Conservation (phyloP, 2,113 vertebrate species). For the Acrocephalus arundinaceus region DNA sequence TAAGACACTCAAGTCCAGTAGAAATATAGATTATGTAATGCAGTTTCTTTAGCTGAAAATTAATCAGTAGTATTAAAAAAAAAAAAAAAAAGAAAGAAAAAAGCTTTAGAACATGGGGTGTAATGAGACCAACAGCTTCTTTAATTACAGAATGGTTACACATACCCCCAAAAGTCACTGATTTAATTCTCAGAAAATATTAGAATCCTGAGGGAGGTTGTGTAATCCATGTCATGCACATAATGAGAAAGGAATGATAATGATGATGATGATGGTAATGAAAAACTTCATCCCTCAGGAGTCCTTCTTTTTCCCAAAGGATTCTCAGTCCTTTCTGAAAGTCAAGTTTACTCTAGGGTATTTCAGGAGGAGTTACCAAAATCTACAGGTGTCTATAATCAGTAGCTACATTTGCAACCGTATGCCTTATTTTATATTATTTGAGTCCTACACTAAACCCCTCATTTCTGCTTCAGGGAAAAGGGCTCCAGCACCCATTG, state of each 20-base stretch:
- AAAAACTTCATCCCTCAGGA: neutral
- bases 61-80: neutral
- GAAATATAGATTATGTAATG: slow-evolving; percentile 1
- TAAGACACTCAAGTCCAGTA: slow-evolving; percentile 10
- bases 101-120: neutral
- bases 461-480: neutral
- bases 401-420: neutral
- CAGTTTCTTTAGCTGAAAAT: neutral
- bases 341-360: neutral
- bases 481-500: neutral
- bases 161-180: neutral
- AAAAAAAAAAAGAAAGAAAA: neutral
- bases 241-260: neutral
- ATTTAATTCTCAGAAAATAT: neutral
- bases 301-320: neutral
- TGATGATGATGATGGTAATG: neutral
- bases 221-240: neutral
- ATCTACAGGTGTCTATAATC: neutral
- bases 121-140: neutral
- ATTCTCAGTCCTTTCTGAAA: slow-evolving; percentile 10
- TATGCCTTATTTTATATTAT: neutral
- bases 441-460: neutral
- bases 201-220: neutral
- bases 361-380: neutral
- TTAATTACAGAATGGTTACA: neutral